Conservation (phyloP, 2,113 vertebrate species). For the Coryphaenoides rupestris region DNA sequence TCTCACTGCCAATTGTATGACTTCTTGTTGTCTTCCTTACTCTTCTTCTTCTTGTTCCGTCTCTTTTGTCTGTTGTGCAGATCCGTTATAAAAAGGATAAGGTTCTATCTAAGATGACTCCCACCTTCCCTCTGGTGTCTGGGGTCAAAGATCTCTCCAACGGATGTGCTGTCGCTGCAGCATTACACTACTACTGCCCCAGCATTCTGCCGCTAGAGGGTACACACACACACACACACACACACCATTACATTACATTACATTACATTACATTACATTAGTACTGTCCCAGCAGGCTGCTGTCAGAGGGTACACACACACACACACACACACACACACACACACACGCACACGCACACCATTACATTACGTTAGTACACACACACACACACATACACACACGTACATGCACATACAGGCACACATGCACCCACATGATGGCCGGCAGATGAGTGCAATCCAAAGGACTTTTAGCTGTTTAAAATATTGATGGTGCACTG, state of each 20-base stretch:
- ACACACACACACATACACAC: conserved; percentile 1
- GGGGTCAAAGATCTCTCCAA: conserved; percentile 86
- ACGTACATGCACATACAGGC: no score
- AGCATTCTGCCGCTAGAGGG: conserved; percentile 80
- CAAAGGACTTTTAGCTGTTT: neutral
- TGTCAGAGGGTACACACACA: conserved; percentile 76
- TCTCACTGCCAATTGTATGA: neutral
- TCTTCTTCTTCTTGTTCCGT: neutral
- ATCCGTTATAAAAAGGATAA: conserved; percentile 91
- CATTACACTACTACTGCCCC: conserved; percentile 85
- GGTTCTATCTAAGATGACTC: conserved; percentile 79
- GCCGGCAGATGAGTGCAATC: neutral
- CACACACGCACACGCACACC: neutral
- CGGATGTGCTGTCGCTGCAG: conserved; percentile 82
- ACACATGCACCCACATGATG: neutral
- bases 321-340: conserved; percentile 4
- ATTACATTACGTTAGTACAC: no score
- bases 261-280: conserved; percentile 82
- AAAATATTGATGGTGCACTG: neutral
- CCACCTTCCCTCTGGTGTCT: conserved; percentile 80
- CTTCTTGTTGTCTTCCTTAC: neutral
- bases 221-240: conserved; percentile 45
- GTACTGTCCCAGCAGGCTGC: conserved; percentile 81
- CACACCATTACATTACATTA: conserved; percentile 3
- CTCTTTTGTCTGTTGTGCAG: conserved; percentile 52